Evolutionary conservation across 1,140 invertebrate species (phyloP), one percentile per base, ranked within the genome.

Genomic region (Campoletis sonorensis): DNA sequence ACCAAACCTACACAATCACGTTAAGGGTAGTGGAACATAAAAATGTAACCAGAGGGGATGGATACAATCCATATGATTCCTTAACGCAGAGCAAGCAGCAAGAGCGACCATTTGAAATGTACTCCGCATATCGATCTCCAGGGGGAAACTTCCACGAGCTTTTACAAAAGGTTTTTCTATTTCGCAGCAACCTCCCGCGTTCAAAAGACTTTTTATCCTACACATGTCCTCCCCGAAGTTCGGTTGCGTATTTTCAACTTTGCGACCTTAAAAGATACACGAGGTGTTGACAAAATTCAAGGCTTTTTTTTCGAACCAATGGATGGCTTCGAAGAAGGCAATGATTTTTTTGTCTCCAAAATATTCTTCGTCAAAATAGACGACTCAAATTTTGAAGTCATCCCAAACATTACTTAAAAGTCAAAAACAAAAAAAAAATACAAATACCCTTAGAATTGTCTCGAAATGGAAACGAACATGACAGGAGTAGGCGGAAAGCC

Each of bases 1-100:
- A 85, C 94, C 97, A 67, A 95, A 95, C 81, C 93, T 97, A 58
- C 95, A 95, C 86, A 93, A 95, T 89, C 94, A 92, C 68, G 89
- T 87, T 45, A 92, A 91, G 76, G 89, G 83, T 33, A 83, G 54
- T 82, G 86, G 84, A 67, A 80, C 89, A 81, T 90, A 49, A 83
- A 54, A n/a, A 51, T 58, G 16, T 68, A 67, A 75, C 37, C 58
- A 64, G 21, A 11, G 23, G 16, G 40, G 49, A 54, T 79, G 26
- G 15, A 18, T 70, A 18, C 18, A 64, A 23, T 26, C n/a, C 26
- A 4, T 5, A 54, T 23, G 8, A 26, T 70, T 15, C 23, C 5
- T 27, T 13, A 37, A 40, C 27, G 15, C 23, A 61, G 23, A 23
- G 27, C 37, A 49, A 49, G 16, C 21, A 30, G 11, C 71, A 21